Evolutionary conservation across 2,888 invertebrate genomes (phyloP), one percentile per base, ranked within the genome.

Genomic region (Osmoderma eremita): DNA sequence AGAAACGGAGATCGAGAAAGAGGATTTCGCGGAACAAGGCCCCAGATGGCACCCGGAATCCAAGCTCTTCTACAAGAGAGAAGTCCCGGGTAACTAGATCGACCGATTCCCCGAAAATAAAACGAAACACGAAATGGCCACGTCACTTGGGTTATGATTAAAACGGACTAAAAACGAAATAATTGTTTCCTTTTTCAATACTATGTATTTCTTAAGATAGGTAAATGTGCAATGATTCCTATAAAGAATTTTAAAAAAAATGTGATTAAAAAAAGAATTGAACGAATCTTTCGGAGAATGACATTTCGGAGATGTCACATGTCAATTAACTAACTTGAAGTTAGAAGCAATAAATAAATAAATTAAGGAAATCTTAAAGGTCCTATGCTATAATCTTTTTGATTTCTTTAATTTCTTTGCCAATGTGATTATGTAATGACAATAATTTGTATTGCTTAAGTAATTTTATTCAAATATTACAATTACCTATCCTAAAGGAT

Each of bases 1-100:
- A 64, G 80, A 81, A 66, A 77, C 71, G 18, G 80, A 81, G 70
- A 75, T 81, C 56, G 80, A 80, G 63, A 80, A 78, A 64, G 80
- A 81, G 65, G 81, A 81, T 67, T 75, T 73, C 63, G 74, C 74
- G 2, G 81, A 80, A 50, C 70, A 77, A 1, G 51, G 73, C 70
- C 79, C 78, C 42, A 75, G 80, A 72, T 81, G 80, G 80, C 78
- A 79, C 56, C 80, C 80, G 3, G 80, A 81, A 50, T 77, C 74
- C 62, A 80, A 79, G 67, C 71, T 79, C 8, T 80, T 80, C 69
- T 80, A 80, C 70, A 81, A 81, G 70, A 69, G 80, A 38, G 80
- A 81, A 67, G 73, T 75, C 13, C 71, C 73, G 22, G 42, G 51
- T 30, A 63, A 67, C 5, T 67, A 69, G 64, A 20, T 0, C 12